Evolutionary conservation across 2,113 vertebrate genomes (phyloP), one percentile per base, ranked within the genome.

Genomic region (Halcyon malimbica): DNA sequence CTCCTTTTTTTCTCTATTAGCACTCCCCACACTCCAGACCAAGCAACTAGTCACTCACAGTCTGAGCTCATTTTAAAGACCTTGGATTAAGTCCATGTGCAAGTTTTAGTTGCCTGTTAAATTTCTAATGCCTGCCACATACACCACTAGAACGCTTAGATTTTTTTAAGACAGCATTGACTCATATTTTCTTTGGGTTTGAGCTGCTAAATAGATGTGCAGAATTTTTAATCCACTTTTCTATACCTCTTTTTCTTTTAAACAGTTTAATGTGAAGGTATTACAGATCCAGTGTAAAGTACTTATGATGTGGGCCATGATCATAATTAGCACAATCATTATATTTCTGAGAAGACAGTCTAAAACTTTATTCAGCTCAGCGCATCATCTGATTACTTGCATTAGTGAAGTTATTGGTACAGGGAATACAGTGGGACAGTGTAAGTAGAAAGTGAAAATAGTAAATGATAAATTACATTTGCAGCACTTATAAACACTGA

Each of bases 51-150:
- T 95, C 93, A 92, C 78, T 95, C 95, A 84, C 70, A 95, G 96
- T 91, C 96, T 96, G 95, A 95, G 95, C 95, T 97, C 96, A 97
- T 96, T 97, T 95, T 96, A 94, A 96, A 94, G 94, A 94, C 48
- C 74, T 97, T 97, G 96, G 96, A 97, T 96, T 92, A 91, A 91
- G 54, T 95, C 96, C 94, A 96, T 84, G 91, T 91, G 81, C 94
- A 94, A 96, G 90, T 94, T 94, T 94, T 87, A 87, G 91, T 57
- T 93, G 95, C 91, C 95, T 97, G 94, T 96, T 97, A 96, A 96
- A 96, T 95, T 96, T 96, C 93, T 96, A 89, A 89, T 92, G 96
- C 89, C 89, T 96, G 96, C 90, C 95, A 95, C 94, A 96, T 95
- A 89, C 83, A 85, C 92, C 87, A 91, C 75, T 91, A 93, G 89